These are phyloP conservation scores for Gracilinanus agilis DNA, from an alignment of 2,113 vertebrate species.

Conservation along the genomic window DNA sequence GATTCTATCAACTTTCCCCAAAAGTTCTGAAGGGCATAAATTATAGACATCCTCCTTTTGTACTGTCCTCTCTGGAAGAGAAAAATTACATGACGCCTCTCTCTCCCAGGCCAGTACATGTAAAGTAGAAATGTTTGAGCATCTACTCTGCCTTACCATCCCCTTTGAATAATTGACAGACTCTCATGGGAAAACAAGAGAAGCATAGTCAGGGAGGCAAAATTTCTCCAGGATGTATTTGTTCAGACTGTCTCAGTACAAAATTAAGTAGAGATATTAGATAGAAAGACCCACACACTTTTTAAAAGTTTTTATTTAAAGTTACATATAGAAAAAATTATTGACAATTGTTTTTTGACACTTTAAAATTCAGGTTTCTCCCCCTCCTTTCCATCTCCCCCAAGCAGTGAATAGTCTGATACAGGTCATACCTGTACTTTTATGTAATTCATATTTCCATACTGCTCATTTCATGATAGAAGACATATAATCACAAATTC, in stretches of 20 bases:
- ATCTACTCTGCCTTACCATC: not conserved
- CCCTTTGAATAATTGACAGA: not conserved
- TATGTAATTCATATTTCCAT: too few species aligned
- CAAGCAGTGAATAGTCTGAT: too few species aligned
- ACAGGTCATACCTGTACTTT: too few species aligned
- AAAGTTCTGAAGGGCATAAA: not conserved
- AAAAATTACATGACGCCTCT: not conserved
- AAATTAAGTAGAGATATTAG: not conserved
- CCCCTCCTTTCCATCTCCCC: too few species aligned
- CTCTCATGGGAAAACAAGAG: not conserved
- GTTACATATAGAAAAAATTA: too few species aligned
- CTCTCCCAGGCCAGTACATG: not conserved
- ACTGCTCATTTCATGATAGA: too few species aligned
- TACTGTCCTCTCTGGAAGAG: not conserved
- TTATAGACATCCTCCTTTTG: not conserved
- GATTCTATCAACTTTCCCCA: not conserved
- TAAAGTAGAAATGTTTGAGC: not conserved
- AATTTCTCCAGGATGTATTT: not conserved
- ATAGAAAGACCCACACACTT: not conserved
- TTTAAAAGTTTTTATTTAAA: not conserved
- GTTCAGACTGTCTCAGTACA: not conserved
- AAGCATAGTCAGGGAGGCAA: not conserved
- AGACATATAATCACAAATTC: too few species aligned
- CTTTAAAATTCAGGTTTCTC: too few species aligned
- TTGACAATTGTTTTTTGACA: too few species aligned